Evolutionary conservation across 2,888 invertebrate species (phyloP).

Genomic region (Habroteleia sp.): DNA sequence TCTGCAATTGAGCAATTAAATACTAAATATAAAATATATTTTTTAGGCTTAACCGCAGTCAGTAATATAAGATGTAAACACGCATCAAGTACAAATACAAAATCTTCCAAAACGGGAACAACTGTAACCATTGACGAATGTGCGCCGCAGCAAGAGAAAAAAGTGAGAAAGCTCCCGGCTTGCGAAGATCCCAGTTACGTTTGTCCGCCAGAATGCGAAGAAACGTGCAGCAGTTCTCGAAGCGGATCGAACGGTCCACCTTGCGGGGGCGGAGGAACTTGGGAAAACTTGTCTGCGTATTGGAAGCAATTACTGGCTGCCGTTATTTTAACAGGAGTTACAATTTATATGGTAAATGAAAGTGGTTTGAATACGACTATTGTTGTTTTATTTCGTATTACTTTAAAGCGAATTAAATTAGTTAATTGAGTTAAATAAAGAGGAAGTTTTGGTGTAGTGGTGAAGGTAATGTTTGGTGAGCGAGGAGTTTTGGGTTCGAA

Average conservation of each 20-base stretch:
- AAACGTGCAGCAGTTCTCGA: constrained; percentile 63
- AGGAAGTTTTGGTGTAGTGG: too few relatives aligned
- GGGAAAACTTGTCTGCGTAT: constrained; percentile 64
- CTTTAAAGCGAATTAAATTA: too few relatives aligned
- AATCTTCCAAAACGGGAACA: constrained; percentile 59
- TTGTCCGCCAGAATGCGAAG: constrained; percentile 73
- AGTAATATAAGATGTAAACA: constrained; percentile 66
- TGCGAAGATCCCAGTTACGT: constrained; percentile 69
- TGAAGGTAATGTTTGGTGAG: too few relatives aligned
- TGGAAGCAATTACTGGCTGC: constrained; percentile 77
- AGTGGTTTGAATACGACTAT: too few relatives aligned
- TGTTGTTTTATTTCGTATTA: too few relatives aligned
- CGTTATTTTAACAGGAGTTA: constrained; percentile 74
- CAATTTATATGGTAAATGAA: constrained; percentile 70
- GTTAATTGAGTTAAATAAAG: too few relatives aligned
- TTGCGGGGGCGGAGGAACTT: constrained; percentile 47
- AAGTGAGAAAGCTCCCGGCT: constrained; percentile 58
- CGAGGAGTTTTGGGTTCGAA: too few relatives aligned
- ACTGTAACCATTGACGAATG: constrained; percentile 76
- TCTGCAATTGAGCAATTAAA: too few relatives aligned
- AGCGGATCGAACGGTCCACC: constrained; percentile 48
- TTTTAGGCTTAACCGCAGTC: constrained; percentile 67
- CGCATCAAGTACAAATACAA: constrained; percentile 46
- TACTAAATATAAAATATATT: background rate
- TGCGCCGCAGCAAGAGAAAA: constrained; percentile 60